Evolutionary conservation across 1,140 invertebrate genomes (phyloP).

Genomic region (Zaprionus vittiger): DNA sequence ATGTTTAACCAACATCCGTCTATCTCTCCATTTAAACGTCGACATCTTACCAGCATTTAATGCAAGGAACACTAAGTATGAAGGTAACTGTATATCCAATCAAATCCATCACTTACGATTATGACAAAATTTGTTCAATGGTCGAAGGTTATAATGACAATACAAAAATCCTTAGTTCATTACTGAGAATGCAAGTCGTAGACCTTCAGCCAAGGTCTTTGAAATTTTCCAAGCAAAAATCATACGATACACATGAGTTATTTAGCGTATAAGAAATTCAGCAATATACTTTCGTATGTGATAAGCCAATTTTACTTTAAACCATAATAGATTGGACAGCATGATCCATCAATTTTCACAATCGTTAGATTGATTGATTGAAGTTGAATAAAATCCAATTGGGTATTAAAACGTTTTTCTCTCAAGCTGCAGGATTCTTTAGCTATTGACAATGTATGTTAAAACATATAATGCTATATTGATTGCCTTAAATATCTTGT

Average conservation of each 20-base stretch:
- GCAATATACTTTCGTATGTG: slow-evolving; percentile 13
- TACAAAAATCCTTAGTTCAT: slow-evolving; percentile 11
- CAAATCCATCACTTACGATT: too few species aligned
- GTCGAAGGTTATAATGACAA: slow-evolving; percentile 21
- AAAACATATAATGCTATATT: background rate
- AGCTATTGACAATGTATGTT: background rate
- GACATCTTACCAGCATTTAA: too few species aligned
- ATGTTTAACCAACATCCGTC: too few species aligned
- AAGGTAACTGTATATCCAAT: too few species aligned
- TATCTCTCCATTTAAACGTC: too few species aligned
- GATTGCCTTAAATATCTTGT: background rate
- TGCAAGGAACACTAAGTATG: too few species aligned
- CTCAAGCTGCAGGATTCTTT: background rate
- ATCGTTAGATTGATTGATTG: slow-evolving; percentile 34
- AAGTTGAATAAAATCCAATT: slow-evolving; percentile 17
- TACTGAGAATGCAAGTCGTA: slow-evolving; percentile 13
- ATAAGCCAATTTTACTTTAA: slow-evolving; percentile 39
- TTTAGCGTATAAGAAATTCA: background rate
- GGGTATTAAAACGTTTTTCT: background rate
- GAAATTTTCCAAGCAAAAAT: background rate
- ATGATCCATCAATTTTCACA: slow-evolving; percentile 34
- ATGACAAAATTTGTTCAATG: background rate
- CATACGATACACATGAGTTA: background rate
- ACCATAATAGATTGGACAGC: slow-evolving; percentile 17
- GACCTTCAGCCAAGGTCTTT: slow-evolving; percentile 36